phyloP scores from a whole-genome alignment of 2,888 invertebrate species.

The Lepas anatifera region DNA sequence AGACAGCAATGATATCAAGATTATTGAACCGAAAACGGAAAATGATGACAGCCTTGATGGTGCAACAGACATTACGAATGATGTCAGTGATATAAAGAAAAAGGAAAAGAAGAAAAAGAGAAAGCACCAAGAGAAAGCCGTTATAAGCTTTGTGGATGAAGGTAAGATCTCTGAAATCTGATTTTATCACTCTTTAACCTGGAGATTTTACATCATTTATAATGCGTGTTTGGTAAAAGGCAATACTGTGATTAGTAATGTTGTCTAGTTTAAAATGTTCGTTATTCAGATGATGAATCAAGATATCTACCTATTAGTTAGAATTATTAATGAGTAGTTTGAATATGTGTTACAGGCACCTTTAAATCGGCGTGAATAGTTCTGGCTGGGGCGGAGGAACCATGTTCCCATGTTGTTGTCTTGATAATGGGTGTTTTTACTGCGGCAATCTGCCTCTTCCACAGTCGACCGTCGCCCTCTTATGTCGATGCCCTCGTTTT shows the following conservation, averaged over 20 bases:
- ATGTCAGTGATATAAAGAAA: neutral
- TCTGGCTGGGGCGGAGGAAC: too few relatives aligned
- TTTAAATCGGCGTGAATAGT: too few relatives aligned
- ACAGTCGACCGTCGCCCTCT: too few relatives aligned
- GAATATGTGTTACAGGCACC: too few relatives aligned
- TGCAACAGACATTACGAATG: neutral
- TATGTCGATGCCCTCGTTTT: too few relatives aligned
- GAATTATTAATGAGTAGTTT: neutral
- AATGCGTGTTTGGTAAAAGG: too few relatives aligned
- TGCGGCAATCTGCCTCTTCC: too few relatives aligned
- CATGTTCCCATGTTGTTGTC: too few relatives aligned
- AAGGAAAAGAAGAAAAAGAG: slow-evolving; percentile 3
- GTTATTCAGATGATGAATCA: neutral
- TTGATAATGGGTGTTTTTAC: too few relatives aligned
- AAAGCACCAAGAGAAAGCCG: neutral
- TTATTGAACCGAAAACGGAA: neutral
- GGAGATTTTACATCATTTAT: neutral
- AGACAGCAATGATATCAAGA: neutral
- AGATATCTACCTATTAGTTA: neutral
- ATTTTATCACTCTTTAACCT: neutral
- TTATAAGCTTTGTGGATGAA: neutral
- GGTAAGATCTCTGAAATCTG: neutral
- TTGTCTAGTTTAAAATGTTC: too few relatives aligned
- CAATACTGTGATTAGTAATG: too few relatives aligned
- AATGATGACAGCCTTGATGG: neutral